Conservation (phyloP, 2,888 invertebrate genomes). For the Amblyjoppa proteus region DNA sequence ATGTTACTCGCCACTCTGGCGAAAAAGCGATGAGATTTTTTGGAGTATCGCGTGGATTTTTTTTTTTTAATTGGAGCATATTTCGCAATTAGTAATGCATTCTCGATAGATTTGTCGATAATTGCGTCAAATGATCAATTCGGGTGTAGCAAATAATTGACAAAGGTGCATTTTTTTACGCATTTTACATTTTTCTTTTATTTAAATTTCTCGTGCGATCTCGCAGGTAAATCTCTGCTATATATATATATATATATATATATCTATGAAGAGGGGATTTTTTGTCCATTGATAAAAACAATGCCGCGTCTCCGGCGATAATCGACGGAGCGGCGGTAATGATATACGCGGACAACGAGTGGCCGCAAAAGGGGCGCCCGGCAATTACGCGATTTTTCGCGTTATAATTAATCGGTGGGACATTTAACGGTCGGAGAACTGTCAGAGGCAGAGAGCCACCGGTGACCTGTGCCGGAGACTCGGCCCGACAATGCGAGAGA, state of each 20-base stretch:
- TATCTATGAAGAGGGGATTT: not conserved
- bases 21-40: not conserved
- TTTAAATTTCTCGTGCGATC: not conserved
- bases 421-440: constrained; percentile 61
- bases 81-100: not conserved
- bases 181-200: not conserved
- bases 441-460: constrained; percentile 58
- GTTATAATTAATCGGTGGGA: constrained; percentile 63
- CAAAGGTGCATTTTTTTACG: not conserved
- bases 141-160: too few relatives aligned
- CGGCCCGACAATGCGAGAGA: constrained; percentile 57
- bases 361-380: constrained; percentile 50
- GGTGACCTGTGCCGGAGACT: constrained; percentile 50
- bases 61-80: not conserved
- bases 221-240: not conserved
- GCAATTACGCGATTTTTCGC: constrained; percentile 59
- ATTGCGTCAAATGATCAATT: too few relatives aligned
- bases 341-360: constrained; percentile 30
- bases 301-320: not conserved
- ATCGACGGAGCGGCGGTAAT: constrained; percentile 33
- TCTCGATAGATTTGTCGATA: not conserved
- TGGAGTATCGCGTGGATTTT: not conserved
- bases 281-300: not conserved
- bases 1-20: not conserved
- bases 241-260: not conserved